Evolutionary conservation across 1,140 invertebrate species (phyloP).

Genomic region (Drosophila athabasca): DNA sequence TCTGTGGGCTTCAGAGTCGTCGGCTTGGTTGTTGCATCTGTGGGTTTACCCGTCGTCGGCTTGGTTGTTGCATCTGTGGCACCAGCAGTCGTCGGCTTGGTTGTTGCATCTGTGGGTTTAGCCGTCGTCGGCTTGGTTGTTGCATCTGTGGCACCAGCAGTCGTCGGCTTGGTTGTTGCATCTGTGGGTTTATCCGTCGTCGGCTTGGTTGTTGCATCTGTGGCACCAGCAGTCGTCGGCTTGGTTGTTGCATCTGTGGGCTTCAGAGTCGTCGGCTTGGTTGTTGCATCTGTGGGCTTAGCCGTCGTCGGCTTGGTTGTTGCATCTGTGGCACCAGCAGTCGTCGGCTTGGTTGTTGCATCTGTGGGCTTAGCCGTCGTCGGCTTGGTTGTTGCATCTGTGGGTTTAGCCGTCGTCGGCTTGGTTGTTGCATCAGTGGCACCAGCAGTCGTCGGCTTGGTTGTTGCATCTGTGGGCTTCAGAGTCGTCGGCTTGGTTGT

Average conservation of each 20-base stretch:
- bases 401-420: background rate
- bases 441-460: background rate
- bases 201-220: background rate
- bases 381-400: background rate
- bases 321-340: background rate
- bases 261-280: background rate
- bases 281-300: background rate
- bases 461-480: no score
- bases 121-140: no score
- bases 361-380: background rate
- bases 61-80: background rate
- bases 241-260: constrained; percentile 2
- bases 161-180: constrained; percentile 13
- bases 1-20: background rate
- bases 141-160: background rate
- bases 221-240: background rate
- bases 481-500: no score
- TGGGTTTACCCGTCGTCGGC: background rate
- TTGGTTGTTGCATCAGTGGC: no score
- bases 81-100: constrained; percentile 2
- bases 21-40: background rate
- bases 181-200: constrained; percentile 5
- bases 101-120: background rate
- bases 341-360: background rate
- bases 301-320: constrained; percentile 6